These are phyloP conservation scores for Dilophus febrilis DNA, from an alignment of 2,888 invertebrate genomes.

Conservation along the genomic window DNA sequence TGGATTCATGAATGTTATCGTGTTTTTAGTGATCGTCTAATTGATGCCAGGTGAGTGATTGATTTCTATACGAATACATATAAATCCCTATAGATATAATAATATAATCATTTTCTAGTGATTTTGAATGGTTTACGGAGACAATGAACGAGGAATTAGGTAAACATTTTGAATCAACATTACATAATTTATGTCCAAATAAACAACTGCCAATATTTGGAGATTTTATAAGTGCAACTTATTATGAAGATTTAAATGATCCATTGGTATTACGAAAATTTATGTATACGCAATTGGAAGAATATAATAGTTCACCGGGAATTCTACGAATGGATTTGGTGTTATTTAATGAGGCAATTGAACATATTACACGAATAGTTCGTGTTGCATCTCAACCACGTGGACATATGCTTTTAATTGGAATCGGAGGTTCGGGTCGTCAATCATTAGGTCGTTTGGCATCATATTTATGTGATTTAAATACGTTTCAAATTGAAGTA, in stretches of 20 bases:
- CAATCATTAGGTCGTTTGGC: slow-evolving; percentile 63
- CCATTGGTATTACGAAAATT: slow-evolving; percentile 37
- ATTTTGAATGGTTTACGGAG: slow-evolving; percentile 57
- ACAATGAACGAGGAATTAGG: slow-evolving; percentile 58
- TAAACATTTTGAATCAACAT: slow-evolving; percentile 62
- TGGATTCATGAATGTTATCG: slow-evolving; percentile 79
- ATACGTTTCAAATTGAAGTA: slow-evolving; percentile 61
- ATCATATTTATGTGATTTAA: slow-evolving; percentile 62
- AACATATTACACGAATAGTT: slow-evolving; percentile 67
- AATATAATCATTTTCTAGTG: slow-evolving; percentile 31
- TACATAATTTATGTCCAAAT: slow-evolving; percentile 58
- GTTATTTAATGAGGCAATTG: slow-evolving; percentile 71
- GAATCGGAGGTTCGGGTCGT: slow-evolving; percentile 74
- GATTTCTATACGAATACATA: background rate
- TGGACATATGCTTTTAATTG: slow-evolving; percentile 70
- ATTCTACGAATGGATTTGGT: slow-evolving; percentile 66
- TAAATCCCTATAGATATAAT: background rate
- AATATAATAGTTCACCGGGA: slow-evolving; percentile 58
- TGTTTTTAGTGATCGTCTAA: slow-evolving; percentile 69
- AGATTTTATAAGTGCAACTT: slow-evolving; percentile 59
- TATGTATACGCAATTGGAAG: slow-evolving; percentile 30
- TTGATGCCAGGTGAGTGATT: slow-evolving; percentile 46
- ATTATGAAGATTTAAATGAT: slow-evolving; percentile 66
- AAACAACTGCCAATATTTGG: slow-evolving; percentile 55
- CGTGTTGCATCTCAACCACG: slow-evolving; percentile 69